Conservation (phyloP, 2,888 invertebrate species). For the Notodonta ziczac region DNA sequence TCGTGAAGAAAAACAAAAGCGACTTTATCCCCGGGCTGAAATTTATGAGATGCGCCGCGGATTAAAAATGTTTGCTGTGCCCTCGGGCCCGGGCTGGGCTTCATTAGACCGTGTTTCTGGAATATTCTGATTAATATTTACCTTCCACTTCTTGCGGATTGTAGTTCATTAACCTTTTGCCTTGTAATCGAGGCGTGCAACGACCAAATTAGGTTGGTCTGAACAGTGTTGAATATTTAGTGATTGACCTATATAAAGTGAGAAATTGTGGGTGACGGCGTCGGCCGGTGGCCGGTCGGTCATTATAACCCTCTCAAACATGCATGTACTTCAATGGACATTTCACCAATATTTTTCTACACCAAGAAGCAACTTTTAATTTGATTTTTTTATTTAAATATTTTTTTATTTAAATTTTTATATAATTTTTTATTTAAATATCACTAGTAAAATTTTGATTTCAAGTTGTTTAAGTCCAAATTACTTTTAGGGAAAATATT, state of each 20-base stretch:
- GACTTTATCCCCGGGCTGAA: slow-evolving; percentile 72
- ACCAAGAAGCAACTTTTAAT: not conserved
- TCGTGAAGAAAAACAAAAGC: slow-evolving; percentile 76
- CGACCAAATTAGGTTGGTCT: slow-evolving; percentile 41
- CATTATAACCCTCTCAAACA: not conserved
- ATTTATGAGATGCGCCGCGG: slow-evolving; percentile 82
- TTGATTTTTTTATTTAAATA: too few relatives aligned
- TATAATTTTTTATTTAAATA: too few relatives aligned
- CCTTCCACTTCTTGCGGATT: slow-evolving; percentile 73
- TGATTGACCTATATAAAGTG: slow-evolving; percentile 16
- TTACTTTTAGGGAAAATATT: too few relatives aligned
- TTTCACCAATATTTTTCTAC: not conserved
- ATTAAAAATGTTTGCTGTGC: slow-evolving; percentile 81
- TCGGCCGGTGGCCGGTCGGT: not conserved
- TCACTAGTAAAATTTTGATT: too few relatives aligned
- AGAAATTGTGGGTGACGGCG: slow-evolving; percentile 16
- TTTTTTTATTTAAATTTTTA: too few relatives aligned
- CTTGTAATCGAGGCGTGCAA: slow-evolving; percentile 46
- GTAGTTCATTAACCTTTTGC: slow-evolving; percentile 68
- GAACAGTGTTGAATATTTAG: slow-evolving; percentile 45
- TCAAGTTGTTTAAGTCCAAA: too few relatives aligned
- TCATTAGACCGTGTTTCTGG: slow-evolving; percentile 75
- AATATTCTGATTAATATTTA: slow-evolving; percentile 81
- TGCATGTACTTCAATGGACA: not conserved
- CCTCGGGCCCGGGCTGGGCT: slow-evolving; percentile 70